A percentile compares a stretch with the other conserved stretches of the same genome.
phyloP scores from a whole-genome alignment of 2,113 vertebrate genomes.

The Zosterops japonicus region DNA sequence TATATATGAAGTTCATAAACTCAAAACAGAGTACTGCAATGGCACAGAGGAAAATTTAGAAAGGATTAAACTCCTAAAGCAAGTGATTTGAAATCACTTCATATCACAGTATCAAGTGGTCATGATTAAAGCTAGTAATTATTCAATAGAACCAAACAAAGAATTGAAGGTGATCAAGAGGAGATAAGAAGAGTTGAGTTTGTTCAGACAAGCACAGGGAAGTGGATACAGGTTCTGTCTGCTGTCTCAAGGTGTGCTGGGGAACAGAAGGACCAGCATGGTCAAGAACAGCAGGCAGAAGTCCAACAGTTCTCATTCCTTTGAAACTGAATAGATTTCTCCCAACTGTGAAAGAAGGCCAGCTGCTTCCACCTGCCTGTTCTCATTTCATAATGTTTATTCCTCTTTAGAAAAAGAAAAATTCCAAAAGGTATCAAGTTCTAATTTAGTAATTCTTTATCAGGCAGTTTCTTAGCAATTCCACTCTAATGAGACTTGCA shows the following conservation, averaged over 20 bases:
- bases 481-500: neutral
- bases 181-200: neutral
- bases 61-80: neutral
- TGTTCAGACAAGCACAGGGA: neutral
- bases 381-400: neutral
- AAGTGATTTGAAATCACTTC: neutral
- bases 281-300: neutral
- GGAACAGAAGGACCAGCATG: fast-evolving
- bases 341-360: neutral
- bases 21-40: neutral
- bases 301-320: neutral
- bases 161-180: neutral
- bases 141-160: neutral
- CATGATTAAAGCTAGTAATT: neutral
- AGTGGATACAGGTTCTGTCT: neutral
- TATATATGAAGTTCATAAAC: neutral
- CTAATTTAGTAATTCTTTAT: neutral
- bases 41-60: neutral
- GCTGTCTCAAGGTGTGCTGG: neutral
- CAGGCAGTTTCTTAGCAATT: neutral
- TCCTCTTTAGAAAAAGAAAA: neutral
- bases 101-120: neutral
- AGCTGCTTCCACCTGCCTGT: neutral
- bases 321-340: neutral
- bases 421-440: neutral